These are phyloP conservation scores for Rhamphomyia laevipes DNA, from an alignment of 2,888 invertebrate genomes.

Conservation along the genomic window DNA sequence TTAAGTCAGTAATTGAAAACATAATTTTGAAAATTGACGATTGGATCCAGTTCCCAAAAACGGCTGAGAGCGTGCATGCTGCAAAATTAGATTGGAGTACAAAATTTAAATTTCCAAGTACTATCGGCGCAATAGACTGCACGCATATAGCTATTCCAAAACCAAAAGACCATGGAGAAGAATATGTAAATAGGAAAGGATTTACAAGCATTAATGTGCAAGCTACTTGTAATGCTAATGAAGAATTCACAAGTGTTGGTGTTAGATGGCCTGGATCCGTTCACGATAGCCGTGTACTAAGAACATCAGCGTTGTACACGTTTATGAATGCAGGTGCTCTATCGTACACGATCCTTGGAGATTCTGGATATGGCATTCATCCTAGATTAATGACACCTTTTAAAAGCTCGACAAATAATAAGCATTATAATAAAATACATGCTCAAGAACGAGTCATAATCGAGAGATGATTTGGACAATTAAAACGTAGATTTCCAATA, in stretches of 20 bases:
- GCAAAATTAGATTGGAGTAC: too few relatives aligned
- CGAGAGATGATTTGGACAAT: constrained; percentile 7
- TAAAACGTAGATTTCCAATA: constrained; percentile 6
- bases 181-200: constrained; percentile 2
- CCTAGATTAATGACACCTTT: neutral
- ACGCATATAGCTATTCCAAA: too few relatives aligned
- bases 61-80: neutral
- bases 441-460: constrained; percentile 6
- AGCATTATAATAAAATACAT: constrained; percentile 5
- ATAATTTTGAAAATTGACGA: too few relatives aligned
- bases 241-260: neutral
- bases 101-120: too few relatives aligned
- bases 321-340: too few relatives aligned
- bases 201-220: constrained; percentile 2
- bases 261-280: neutral
- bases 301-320: too few relatives aligned
- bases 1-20: too few relatives aligned
- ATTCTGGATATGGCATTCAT: too few relatives aligned
- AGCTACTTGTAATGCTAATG: constrained; percentile 2
- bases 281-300: too few relatives aligned
- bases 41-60: neutral
- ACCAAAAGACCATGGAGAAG: too few relatives aligned
- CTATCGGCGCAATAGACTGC: too few relatives aligned
- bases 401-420: neutral
- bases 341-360: too few relatives aligned